These are phyloP conservation scores for Agonopterix subpropinquella DNA, from an alignment of 2,888 invertebrate species.

Conservation along the genomic window DNA sequence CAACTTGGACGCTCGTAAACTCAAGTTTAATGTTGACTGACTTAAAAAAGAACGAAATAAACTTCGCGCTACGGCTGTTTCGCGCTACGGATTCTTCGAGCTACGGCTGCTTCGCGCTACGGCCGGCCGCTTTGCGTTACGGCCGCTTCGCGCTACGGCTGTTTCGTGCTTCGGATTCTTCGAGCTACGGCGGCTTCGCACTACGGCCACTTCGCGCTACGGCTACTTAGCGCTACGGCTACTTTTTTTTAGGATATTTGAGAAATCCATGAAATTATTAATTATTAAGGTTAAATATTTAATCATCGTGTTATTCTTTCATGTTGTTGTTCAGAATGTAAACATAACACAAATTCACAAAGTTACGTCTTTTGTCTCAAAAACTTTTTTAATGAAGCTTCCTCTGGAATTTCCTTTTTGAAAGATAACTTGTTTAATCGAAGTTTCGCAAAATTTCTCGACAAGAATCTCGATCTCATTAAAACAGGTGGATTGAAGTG, in stretches of 20 bases:
- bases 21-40: too few relatives aligned
- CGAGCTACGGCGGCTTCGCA: too few relatives aligned
- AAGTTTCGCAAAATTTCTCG: constrained; percentile 31
- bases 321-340: neutral
- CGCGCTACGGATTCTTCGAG: too few relatives aligned
- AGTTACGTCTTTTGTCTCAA: neutral
- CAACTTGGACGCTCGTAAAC: too few relatives aligned
- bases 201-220: neutral
- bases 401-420: constrained; percentile 17
- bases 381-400: constrained; percentile 4
- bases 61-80: too few relatives aligned
- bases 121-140: too few relatives aligned
- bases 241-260: neutral
- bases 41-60: too few relatives aligned
- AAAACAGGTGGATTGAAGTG: constrained; percentile 14
- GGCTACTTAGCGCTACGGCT: neutral
- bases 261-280: neutral
- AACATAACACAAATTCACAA: neutral
- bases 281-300: too few relatives aligned
- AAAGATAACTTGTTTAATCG: constrained; percentile 45
- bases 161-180: too few relatives aligned
- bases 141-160: too few relatives aligned
- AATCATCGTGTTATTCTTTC: too few relatives aligned
- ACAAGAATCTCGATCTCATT: constrained; percentile 32
- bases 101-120: too few relatives aligned